Conservation (phyloP, 2,888 invertebrate species). For the Chymomyza amoena region DNA sequence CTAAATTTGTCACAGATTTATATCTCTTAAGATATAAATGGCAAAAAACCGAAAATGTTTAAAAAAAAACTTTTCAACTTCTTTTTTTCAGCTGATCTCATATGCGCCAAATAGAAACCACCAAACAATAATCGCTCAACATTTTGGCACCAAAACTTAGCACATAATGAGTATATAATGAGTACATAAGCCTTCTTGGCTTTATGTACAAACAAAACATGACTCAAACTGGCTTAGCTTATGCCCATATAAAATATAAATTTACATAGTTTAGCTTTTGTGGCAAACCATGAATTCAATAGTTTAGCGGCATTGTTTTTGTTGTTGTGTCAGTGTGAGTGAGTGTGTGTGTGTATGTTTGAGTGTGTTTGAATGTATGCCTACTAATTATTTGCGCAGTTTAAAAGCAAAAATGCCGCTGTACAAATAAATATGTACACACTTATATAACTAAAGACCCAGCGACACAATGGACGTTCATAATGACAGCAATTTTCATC, state of each 20-base stretch:
- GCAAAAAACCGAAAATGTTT: too few species aligned
- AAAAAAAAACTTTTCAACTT: neutral
- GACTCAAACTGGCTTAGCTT: neutral
- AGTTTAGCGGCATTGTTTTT: neutral
- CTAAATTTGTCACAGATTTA: too few species aligned
- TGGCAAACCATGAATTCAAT: neutral
- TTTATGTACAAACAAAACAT: neutral
- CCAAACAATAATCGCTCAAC: neutral
- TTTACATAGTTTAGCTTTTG: neutral
- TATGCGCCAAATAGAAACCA: too few species aligned
- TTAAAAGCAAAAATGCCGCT: constrained; percentile 39
- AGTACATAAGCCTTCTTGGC: neutral
- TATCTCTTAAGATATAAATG: too few species aligned
- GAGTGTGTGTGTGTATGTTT: neutral
- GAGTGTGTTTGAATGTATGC: constrained; percentile 14
- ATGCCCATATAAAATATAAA: neutral
- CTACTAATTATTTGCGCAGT: constrained; percentile 65
- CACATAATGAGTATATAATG: neutral
- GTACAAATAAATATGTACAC: constrained; percentile 16
- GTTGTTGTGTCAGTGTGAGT: neutral
- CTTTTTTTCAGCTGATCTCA: neutral
- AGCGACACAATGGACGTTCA: constrained; percentile 42
- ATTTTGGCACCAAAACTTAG: neutral
- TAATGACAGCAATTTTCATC: constrained; percentile 41
- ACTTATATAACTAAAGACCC: constrained; percentile 16